Percentiles rank a stretch among this genome's conserved stretches.
Evolutionary conservation across 2,888 invertebrate genomes (phyloP).

Genomic region (Cerceris ruficornis): DNA sequence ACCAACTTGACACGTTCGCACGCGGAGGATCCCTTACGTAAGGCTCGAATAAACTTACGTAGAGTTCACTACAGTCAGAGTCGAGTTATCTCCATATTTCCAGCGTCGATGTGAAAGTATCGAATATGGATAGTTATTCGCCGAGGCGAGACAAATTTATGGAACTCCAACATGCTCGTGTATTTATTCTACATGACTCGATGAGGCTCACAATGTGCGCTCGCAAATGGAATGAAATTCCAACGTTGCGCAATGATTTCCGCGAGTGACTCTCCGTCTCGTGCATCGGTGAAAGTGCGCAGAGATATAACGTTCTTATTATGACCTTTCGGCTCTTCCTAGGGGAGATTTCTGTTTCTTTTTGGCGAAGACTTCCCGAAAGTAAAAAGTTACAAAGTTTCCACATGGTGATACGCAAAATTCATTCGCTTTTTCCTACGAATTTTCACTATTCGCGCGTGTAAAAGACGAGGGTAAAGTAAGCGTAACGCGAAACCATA

Average conservation of each 20-base stretch:
- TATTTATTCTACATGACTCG: conserved; percentile 7
- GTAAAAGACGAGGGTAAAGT: no score
- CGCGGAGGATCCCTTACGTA: neutral
- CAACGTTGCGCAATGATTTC: conserved; percentile 53
- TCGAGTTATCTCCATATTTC: neutral
- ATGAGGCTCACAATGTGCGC: conserved; percentile 19
- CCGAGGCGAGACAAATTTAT: conserved; percentile 54
- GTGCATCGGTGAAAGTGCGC: conserved; percentile 46
- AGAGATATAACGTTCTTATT: conserved; percentile 45
- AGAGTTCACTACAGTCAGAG: neutral
- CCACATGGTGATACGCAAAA: no score
- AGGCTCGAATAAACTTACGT: neutral
- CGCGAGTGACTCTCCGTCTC: conserved; percentile 8
- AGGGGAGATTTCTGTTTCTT: neutral
- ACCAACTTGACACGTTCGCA: neutral
- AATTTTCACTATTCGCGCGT: no score
- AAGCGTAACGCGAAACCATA: neutral
- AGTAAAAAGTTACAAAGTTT: no score
- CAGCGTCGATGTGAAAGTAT: conserved; percentile 42
- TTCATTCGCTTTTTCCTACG: no score
- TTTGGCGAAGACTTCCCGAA: conserved; percentile 23
- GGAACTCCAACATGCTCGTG: conserved; percentile 32
- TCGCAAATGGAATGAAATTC: conserved; percentile 40
- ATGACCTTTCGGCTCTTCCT: conserved; percentile 34
- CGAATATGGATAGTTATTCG: conserved; percentile 16